Base-by-base conservation (phyloP, 92 coral and sea anemone genomes). In the Parazoanthus darwini region DNA sequence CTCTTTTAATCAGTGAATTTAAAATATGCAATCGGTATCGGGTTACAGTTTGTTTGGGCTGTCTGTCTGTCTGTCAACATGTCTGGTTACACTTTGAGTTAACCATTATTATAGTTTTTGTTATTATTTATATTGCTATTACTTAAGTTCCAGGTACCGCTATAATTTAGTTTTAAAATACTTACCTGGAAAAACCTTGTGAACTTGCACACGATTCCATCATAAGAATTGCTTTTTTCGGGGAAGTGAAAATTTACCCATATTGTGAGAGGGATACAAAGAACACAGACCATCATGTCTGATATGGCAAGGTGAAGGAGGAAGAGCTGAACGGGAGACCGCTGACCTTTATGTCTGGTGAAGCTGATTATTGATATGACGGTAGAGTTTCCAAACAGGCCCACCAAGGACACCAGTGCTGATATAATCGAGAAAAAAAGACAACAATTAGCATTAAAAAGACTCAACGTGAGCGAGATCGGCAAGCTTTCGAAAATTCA, bases 221-320 rank as follows among this genome's bases (percentile, higher is more conserved):
- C 98, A 13, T 88, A 83, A 2, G 72, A 35, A 11, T 80, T 46
- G 66, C 89, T 89, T 25, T 95, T 80, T 33, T 89, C 88, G 2
- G 94, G 92, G 11, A 74, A 93, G 44, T 90, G 75, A 72, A 95
- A 95, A 68, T 93, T 95, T 59, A 95, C 82, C 92, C 93, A 88
- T 38, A 95, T n/a, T 37, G 98, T 95, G 81, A 95, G 92, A 77
- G 98, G 98, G 37, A 95, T 90, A 72, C 94, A 91, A 73, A 95
- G 50, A 6, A 91, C n/a, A 79, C 98, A 95, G 42, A 95, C 98
- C 88, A 95, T 91, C 86, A 95, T 85, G 78, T 95, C 98, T 10
- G 98, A 95, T 73, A 93, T 85, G 46, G 98, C 98, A 81, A 95
- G 85, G 77, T 95, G 96, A 29, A 95, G 88, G 3, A 95, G 68